phyloP scores from a whole-genome alignment of 2,888 invertebrate species.

The Drepanosiphum platanoidis region DNA sequence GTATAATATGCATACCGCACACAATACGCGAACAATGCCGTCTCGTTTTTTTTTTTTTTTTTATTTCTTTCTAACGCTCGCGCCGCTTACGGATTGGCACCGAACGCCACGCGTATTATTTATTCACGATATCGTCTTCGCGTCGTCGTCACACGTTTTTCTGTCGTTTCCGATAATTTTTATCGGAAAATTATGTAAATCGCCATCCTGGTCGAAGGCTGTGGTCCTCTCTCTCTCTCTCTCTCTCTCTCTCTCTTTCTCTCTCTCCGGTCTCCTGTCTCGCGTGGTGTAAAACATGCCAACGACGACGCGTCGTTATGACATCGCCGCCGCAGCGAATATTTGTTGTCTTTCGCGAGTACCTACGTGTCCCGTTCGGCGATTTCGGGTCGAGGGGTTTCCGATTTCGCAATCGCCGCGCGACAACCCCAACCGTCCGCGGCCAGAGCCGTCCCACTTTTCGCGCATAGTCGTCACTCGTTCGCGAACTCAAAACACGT shows the following conservation, averaged over 20 bases:
- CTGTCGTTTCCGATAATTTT: conserved; percentile 12
- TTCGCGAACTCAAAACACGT: not conserved
- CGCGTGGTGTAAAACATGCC: not conserved
- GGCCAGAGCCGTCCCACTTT: not conserved
- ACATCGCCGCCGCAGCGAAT: not conserved
- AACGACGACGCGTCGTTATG: not conserved
- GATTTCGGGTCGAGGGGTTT: not conserved
- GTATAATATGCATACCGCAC: too few species aligned
- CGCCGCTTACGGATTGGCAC: too few species aligned
- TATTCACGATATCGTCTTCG: not conserved
- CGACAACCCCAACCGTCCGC: not conserved
- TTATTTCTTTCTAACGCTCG: too few species aligned
- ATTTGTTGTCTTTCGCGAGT: not conserved
- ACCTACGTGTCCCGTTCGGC: not conserved
- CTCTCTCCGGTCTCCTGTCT: too few species aligned
- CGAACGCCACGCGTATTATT: not conserved
- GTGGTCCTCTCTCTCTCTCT: too few species aligned
- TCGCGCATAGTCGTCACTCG: not conserved
- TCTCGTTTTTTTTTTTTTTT: too few species aligned
- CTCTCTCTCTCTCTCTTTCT: too few species aligned
- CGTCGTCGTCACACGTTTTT: not conserved
- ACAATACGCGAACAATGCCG: too few species aligned
- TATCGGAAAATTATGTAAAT: conserved; percentile 34
- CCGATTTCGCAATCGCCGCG: not conserved
- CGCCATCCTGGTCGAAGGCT: not conserved